A percentile compares a stretch with the other conserved stretches of the same genome.
Evolutionary conservation across 2,797 vertebrate species (phyloP).

Genomic region (Clarias pachynema): DNA sequence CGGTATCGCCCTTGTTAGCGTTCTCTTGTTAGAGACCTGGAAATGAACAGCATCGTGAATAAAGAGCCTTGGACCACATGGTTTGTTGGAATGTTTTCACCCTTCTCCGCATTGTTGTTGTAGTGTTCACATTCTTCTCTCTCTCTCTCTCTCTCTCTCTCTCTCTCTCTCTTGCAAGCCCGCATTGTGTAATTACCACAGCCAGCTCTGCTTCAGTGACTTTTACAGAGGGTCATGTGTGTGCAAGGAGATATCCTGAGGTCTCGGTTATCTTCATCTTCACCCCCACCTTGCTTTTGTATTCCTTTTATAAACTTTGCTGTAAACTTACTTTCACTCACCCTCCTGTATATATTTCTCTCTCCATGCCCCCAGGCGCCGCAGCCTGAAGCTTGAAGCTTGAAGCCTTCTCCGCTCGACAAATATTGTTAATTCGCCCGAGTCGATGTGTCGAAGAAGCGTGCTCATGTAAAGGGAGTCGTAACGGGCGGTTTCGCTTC

Average conservation of each 20-base stretch:
- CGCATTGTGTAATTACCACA: constrained; percentile 22
- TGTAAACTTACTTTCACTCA: background rate
- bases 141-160: background rate
- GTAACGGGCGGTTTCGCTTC: background rate
- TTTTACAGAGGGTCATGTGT: background rate
- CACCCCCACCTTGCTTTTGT: too few relatives aligned
- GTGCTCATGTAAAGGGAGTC: background rate
- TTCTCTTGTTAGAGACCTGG: background rate
- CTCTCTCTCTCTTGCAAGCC: background rate
- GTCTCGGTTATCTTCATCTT: background rate
- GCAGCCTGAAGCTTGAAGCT: background rate
- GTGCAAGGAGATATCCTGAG: background rate
- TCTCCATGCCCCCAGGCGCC: background rate
- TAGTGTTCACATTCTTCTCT: background rate
- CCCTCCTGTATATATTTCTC: background rate
- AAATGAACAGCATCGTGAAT: background rate
- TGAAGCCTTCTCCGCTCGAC: constrained; percentile 4
- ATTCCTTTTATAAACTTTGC: constrained; percentile 1
- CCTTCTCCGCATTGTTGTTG: constrained; percentile 8
- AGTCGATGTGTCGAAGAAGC: constrained; percentile 5
- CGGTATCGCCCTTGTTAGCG: background rate
- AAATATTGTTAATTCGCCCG: background rate
- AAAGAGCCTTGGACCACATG: background rate
- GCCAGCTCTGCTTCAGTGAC: constrained; percentile 4
- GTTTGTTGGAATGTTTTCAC: constrained; percentile 14